Evolutionary conservation across 1,140 invertebrate genomes (phyloP), one percentile per base, ranked within the genome.

Genomic region (Bombus vancouverensis): DNA sequence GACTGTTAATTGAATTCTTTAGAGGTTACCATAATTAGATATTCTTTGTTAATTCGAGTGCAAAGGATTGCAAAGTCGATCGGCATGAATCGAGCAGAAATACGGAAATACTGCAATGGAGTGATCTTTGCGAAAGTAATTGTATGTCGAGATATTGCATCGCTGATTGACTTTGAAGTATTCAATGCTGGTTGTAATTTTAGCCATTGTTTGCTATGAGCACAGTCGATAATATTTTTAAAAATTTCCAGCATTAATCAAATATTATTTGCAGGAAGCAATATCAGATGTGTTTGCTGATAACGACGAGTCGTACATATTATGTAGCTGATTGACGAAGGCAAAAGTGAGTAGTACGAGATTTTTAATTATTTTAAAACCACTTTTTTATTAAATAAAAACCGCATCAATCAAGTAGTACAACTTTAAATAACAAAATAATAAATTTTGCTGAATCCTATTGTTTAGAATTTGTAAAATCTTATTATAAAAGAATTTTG

Each of bases 291-390:
- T 44, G 18, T 22, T 66, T 32, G 1, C 62, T n/a, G 70, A 73
- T 44, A 47, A 32, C 10, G 81, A 62, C 15, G 25, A 76, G 34
- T 34, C 47, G 47, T 53, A 22, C 5, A 28, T 5, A 34, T 15
- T 10, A 12, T 32, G 28, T 25, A 42, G 1, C 28, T 62, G 28
- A 37, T 28, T 4, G 34, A 28, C 8, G 5, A 66, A 68, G 39
- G 39, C 42, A 78, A 79, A 57, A 84, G 75, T 39, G 82, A 84
- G 70, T 28, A 6, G 22, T 25, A 28, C 62, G 0, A 37, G 42
- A 22, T 28, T 62, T 76, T 18, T 25, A 34, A 5, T 53, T 53
- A 2, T 34, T 53, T 6, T 3, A 53, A 47, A 32, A 25, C 28
- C 25, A 28, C 12, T n/a, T 13, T 13, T 62, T 62, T n/a, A 53